These are phyloP conservation scores for Agriotes lineatus DNA, from an alignment of 2,888 invertebrate genomes.

Conservation along the genomic window DNA sequence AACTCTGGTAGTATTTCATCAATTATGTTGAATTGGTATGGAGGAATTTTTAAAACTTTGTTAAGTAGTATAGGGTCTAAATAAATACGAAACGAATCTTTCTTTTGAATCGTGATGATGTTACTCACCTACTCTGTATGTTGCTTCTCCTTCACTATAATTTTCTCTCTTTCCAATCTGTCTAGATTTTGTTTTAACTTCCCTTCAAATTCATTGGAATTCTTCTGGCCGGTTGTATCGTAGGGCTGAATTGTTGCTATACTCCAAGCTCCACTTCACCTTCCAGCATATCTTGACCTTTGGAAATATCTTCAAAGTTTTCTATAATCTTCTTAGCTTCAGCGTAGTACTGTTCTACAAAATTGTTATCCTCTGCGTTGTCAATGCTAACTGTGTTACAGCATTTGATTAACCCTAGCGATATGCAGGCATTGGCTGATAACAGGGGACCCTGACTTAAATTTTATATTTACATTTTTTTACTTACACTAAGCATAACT, in stretches of 20 bases:
- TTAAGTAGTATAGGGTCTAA: no score
- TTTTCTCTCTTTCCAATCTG: slow-evolving; percentile 24
- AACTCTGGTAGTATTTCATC: no score
- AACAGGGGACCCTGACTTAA: neutral
- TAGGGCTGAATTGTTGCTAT: slow-evolving; percentile 13
- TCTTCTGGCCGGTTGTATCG: no score
- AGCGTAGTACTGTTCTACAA: neutral
- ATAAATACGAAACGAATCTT: no score
- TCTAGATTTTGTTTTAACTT: slow-evolving; percentile 32
- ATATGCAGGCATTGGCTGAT: neutral
- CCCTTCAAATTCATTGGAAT: no score
- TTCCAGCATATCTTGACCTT: neutral
- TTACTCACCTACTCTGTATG: slow-evolving; percentile 41
- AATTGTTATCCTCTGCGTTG: no score
- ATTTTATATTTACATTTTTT: neutral
- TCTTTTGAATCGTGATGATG: slow-evolving; percentile 31
- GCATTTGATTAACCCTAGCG: no score
- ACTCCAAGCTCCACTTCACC: slow-evolving; percentile 33
- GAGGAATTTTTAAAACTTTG: no score
- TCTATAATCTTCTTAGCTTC: no score
- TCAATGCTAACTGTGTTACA: no score
- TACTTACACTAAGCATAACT: neutral
- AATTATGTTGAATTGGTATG: no score
- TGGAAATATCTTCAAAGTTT: slow-evolving; percentile 3
- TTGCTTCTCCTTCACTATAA: slow-evolving; percentile 31